Evolutionary conservation across 1,140 invertebrate species (phyloP), one percentile per base, ranked within the genome.

Genomic region (Brachionus rotundiformis): DNA sequence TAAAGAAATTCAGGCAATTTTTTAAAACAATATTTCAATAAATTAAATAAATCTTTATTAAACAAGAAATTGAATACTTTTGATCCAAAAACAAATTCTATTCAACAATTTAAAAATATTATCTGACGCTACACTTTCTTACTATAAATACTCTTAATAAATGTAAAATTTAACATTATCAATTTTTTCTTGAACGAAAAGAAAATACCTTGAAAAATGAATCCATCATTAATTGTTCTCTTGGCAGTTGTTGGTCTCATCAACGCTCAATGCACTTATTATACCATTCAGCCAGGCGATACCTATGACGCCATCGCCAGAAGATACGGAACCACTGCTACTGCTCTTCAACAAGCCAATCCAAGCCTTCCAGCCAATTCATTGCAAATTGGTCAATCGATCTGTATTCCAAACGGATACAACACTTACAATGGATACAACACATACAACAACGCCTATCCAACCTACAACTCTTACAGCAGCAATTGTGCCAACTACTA

Each of bases 231-330:
- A 13, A 31, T 63, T 63, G 59, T 63, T 63, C 59, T 63, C 0
- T 16, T 49, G 47, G 16, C 47, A 7, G 16, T 49, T 1, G 47
- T 49, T 49, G 47, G 47, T 19, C 47, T 63, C 13, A 63, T 63
- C 59, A 63, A 63, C 23, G 59, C 59, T 27, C 59, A 63, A 11
- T 63, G 59, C 10, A 63, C 25, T 27, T 63, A 63, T 36, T 68
- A 68, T n/a, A 68, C 63, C 31, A 77, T 77, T 49, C 41, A 47
- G 33, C 33, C 23, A 19, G 73, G 73, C 6, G 73, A 77, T 23
- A 59, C 41, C 25, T 77, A 44, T 77, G 41, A 59, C 8, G 19
- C 49, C 16, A 49, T 77, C 10, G 73, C 73, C 8, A 59, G 39
- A 47, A 47, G 73, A 29, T 77, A 49, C n/a, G 73, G 73, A 49